A percentile compares a stretch with the other conserved stretches of the same genome.
Evolutionary conservation across 2,888 invertebrate genomes (phyloP).

Genomic region (Brachypalpus laphriformis): DNA sequence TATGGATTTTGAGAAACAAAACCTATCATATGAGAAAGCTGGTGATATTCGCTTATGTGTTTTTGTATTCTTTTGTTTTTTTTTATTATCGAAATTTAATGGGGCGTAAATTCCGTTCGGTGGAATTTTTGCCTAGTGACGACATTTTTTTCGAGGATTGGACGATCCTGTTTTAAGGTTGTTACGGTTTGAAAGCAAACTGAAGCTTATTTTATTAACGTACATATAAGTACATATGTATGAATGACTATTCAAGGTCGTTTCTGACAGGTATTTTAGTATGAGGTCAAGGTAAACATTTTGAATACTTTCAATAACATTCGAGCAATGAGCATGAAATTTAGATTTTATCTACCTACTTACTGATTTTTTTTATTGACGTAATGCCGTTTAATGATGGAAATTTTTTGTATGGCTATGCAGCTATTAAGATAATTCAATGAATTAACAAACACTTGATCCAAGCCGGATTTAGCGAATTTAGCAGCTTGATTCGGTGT

Average conservation of each 20-base stretch:
- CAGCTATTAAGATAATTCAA: not conserved
- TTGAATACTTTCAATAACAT: constrained; percentile 2
- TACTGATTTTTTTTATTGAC: not conserved
- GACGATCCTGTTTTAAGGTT: constrained; percentile 31
- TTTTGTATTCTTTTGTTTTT: constrained; percentile 3
- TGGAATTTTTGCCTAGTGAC: constrained; percentile 18
- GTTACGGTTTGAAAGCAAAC: not conserved
- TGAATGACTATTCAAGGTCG: constrained; percentile 1
- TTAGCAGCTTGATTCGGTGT: not conserved
- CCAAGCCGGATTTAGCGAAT: constrained; percentile 17
- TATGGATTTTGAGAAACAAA: constrained; percentile 42
- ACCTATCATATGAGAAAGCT: constrained; percentile 41
- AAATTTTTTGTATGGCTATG: not conserved
- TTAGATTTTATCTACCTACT: not conserved
- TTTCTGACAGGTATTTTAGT: constrained; percentile 12
- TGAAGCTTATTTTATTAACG: not conserved
- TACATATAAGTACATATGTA: not conserved
- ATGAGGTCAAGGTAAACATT: constrained; percentile 30
- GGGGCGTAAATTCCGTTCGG: constrained; percentile 41
- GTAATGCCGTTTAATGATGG: not conserved
- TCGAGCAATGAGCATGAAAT: not conserved
- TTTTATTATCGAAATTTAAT: constrained; percentile 42
- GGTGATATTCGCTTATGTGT: not conserved
- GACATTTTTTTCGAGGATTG: constrained; percentile 22
- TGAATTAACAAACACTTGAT: not conserved